Conservation (phyloP, 2,113 vertebrate genomes). For the Australoheros scitulus region DNA sequence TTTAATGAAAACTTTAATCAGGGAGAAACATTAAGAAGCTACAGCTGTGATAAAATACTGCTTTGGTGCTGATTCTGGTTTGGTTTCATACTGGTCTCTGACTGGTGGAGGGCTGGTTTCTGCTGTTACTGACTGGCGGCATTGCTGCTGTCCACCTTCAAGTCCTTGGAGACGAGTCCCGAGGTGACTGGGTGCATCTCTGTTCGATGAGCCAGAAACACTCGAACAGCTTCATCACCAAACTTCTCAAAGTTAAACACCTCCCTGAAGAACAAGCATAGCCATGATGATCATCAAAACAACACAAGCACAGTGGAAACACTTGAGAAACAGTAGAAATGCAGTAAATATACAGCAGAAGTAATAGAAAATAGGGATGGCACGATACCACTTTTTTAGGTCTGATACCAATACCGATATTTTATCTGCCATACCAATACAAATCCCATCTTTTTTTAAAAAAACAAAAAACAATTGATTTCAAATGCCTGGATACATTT, state of each 20-base stretch:
- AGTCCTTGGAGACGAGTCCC: conserved; percentile 87
- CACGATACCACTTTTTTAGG: no score
- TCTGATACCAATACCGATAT: no score
- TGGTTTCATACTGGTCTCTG: not conserved
- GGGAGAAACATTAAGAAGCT: not conserved
- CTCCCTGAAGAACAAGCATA: conserved; percentile 79
- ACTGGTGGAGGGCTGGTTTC: not conserved
- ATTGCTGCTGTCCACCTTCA: conserved; percentile 80
- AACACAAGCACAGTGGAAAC: not conserved
- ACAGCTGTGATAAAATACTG: not conserved
- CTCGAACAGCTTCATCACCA: conserved; percentile 77
- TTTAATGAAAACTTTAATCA: not conserved
- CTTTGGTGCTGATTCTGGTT: not conserved
- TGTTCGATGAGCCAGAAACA: conserved; percentile 80
- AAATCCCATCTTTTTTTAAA: no score
- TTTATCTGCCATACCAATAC: no score
- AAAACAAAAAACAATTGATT: no score
- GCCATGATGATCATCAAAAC: not conserved
- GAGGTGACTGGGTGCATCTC: conserved; percentile 90
- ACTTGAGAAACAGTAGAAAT: not conserved
- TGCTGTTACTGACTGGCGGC: not conserved
- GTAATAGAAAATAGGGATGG: no score
- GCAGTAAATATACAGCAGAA: not conserved
- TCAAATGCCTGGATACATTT: no score
- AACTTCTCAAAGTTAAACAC: conserved; percentile 88